Evolutionary conservation across 2,888 invertebrate species (phyloP), one percentile per base, ranked within the genome.

Genomic region (Microdon myrmicae): DNA sequence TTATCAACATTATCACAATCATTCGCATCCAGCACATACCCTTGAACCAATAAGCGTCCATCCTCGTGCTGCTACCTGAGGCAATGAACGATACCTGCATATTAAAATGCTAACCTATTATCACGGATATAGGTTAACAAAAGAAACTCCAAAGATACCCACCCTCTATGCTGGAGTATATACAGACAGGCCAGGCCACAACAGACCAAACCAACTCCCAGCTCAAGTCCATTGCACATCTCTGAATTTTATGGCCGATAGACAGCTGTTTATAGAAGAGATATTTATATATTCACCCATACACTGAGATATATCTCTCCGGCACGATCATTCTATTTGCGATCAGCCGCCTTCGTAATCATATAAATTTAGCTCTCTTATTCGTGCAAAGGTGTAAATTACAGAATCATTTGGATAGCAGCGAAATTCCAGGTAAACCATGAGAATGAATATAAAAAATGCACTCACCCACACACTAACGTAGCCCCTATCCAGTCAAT

Each of bases 91-190:
- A 66, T 66, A 66, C 66, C 66, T 66, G 66, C 66, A 66, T 66
- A 66, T 66, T 66, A 66, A 66, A 66, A 66, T 66, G 53, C 59
- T 66, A 59, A 66, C 66, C 66, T 66, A 66, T 66, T 66, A 66
- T 66, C 66, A 66, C 59, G 66, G 66, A 66, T 66, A 66, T 66
- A 66, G 66, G 66, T 66, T 66, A 66, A 66, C 58, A 59, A 66
- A 58, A 66, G 54, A 66, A 66, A 66, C 64, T 43, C 51, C 64
- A 47, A 56, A 64, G 56, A 47, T 61, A 56, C 56, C 64, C 56
- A 64, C 64, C 64, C 58, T 53, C 64, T 58, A 53, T 38, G 37
- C 20, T 13, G 43, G 23, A 34, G 10, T 16, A 9, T 5, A 4
- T 12, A 17, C 55, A 64, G 45, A 58, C 64, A 47, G 49, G 29